Conservation (phyloP, 2,888 invertebrate species). For the Agrilus cyanescens region DNA sequence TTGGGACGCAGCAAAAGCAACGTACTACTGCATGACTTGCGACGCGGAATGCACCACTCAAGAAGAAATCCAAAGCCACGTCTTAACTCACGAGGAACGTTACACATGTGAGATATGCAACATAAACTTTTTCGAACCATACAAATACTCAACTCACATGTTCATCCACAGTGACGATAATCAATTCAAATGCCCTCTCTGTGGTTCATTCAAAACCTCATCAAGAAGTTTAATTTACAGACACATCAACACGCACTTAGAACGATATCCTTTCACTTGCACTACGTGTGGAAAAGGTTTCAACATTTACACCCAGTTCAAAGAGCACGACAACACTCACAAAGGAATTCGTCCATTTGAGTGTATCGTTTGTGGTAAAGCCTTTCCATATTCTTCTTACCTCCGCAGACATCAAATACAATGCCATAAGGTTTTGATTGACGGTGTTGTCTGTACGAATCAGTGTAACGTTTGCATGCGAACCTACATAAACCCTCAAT, state of each 20-base stretch:
- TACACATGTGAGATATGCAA: no score
- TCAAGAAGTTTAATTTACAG: not conserved
- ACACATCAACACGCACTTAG: constrained; percentile 4
- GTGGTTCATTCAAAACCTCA: constrained; percentile 3
- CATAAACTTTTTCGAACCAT: constrained; percentile 12
- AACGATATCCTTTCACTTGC: constrained; percentile 9
- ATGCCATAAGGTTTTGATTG: constrained; percentile 29
- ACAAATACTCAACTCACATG: constrained; percentile 13
- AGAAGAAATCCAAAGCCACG: no score
- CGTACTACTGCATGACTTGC: no score
- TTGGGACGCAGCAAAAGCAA: no score
- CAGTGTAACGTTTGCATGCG: constrained; percentile 27
- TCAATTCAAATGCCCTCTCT: constrained; percentile 8
- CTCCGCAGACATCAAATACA: constrained; percentile 26
- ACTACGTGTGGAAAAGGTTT: constrained; percentile 18
- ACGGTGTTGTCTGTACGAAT: constrained; percentile 34
- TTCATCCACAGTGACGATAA: constrained; percentile 2
- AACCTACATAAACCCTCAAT: constrained; percentile 23
- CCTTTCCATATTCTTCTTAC: constrained; percentile 37
- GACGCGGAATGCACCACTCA: no score
- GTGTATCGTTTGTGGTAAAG: constrained; percentile 38
- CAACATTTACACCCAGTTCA: constrained; percentile 10
- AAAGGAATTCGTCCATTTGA: constrained; percentile 37
- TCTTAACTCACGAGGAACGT: no score
- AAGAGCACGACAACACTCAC: constrained; percentile 16